Base-by-base conservation (phyloP, 2,113 vertebrate genomes). In the Rhea americana region DNA sequence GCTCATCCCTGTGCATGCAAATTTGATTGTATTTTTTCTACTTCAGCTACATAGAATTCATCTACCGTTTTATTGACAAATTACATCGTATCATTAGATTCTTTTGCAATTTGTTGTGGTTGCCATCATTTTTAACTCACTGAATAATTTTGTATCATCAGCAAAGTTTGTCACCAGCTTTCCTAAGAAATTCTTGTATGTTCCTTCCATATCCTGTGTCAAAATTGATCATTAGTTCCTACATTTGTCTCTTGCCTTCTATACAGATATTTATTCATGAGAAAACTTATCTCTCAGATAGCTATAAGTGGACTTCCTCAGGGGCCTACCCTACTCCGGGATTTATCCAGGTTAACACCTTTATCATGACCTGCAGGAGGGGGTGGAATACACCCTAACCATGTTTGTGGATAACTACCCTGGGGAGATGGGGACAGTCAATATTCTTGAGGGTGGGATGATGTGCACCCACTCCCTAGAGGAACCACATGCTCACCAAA, bases 311-410 rank as follows among this genome's bases (percentile, higher is more conserved):
- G 32, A 61, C 11, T 6, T 77, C 19, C 41, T 73, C 32, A 53
- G 41, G 11, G 3, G 1, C 39, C 37, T 79, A 0, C 68, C 76
- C 47, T 32, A 0, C 68, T 72, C 47, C 28, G 9, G 11, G 16
- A 72, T 9, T 6, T 41, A 11, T 32, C 0, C 0, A 24, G 6
- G 70, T 80, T 86, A 80, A 77, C 58, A 71, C 4, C 4, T 53
- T 94, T 80, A 71, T n/a, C 22, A 62, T 22, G 5, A 74, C 19
- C 5, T 58, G 11, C 5, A 47, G 28, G 47, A 90, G 12, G 15
- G 50, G 21, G 11, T 17, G 61, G 25, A 28, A 5, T 24, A 62
- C 2, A 32, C 3, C 12, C 1, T 77, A 71, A 43, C 1, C 7
- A 51, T 43, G 13, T 74, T 14, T 73, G 28, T 45, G 25, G 25